phyloP scores from a whole-genome alignment of 1,140 invertebrate species.

The Steinernema khuongi region DNA sequence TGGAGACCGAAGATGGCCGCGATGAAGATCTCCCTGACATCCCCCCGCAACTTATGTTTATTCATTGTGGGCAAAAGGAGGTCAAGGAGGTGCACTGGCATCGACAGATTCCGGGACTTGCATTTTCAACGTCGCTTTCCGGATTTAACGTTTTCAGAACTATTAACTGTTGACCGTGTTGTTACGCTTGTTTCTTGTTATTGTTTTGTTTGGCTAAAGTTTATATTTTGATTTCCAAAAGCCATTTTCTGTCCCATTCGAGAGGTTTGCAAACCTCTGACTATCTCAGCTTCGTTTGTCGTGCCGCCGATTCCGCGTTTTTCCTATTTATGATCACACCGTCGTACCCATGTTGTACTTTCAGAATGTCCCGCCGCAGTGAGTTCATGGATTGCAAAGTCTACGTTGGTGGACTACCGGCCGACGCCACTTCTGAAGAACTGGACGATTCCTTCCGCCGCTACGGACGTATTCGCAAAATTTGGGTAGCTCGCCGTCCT shows the following conservation, averaged over 20 bases:
- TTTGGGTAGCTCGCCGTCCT: slow-evolving; percentile 86
- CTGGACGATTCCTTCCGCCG: slow-evolving; percentile 85
- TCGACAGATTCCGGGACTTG: slow-evolving; percentile 80
- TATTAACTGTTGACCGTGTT: slow-evolving; percentile 67
- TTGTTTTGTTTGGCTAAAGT: neutral
- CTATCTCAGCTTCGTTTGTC: too few species aligned
- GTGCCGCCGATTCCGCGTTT: neutral
- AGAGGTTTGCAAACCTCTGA: too few species aligned
- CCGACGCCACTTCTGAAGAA: slow-evolving; percentile 50
- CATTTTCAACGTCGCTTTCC: slow-evolving; percentile 85
- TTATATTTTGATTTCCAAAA: too few species aligned
- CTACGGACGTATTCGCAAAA: slow-evolving; percentile 83
- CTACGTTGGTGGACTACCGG: slow-evolving; percentile 81
- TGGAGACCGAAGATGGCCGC: slow-evolving; percentile 63
- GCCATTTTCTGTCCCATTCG: too few species aligned
- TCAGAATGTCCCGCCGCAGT: slow-evolving; percentile 39
- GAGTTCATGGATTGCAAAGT: slow-evolving; percentile 76
- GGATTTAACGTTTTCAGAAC: slow-evolving; percentile 96
- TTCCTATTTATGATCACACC: neutral
- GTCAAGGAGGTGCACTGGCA: slow-evolving; percentile 99
- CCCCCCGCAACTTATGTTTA: slow-evolving; percentile 90
- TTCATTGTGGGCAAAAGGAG: slow-evolving; percentile 94
- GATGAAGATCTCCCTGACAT: slow-evolving; percentile 64
- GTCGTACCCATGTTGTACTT: neutral
- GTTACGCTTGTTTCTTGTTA: neutral